These are phyloP conservation scores for Anadara kagoshimensis DNA, from an alignment of 1,140 invertebrate genomes.

Conservation along the genomic window DNA sequence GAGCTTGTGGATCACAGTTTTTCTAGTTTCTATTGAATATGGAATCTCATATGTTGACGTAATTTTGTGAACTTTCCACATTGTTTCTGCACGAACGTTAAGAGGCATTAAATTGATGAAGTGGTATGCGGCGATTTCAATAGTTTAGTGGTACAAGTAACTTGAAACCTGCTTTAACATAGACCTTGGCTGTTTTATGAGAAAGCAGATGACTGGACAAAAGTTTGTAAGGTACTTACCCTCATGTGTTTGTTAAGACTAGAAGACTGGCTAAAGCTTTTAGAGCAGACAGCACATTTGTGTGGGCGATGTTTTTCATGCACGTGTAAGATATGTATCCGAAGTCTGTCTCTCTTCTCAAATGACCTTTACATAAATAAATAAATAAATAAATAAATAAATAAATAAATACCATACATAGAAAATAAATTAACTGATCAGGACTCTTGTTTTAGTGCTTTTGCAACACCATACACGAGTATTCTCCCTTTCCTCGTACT, in stretches of 20 bases:
- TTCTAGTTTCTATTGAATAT: too few relatives aligned
- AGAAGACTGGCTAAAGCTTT: conserved; percentile 77
- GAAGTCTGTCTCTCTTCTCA: conserved; percentile 76
- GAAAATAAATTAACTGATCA: neutral
- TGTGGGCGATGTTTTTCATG: conserved; percentile 78
- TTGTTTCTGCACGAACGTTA: too few relatives aligned
- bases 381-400: conserved; percentile 1
- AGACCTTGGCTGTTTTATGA: too few relatives aligned
- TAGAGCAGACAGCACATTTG: conserved; percentile 75
- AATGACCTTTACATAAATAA: conserved; percentile 75
- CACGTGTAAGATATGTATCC: conserved; percentile 77
- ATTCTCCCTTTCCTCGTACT: neutral
- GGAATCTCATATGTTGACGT: too few relatives aligned
- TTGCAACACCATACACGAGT: neutral
- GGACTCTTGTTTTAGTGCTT: neutral
- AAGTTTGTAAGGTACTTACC: too few relatives aligned
- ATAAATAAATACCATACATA: neutral
- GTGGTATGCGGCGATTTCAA: too few relatives aligned
- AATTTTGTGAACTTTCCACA: too few relatives aligned
- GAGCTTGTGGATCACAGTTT: too few relatives aligned
- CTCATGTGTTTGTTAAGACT: conserved; percentile 76
- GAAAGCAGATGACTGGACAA: too few relatives aligned
- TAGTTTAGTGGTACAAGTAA: too few relatives aligned
- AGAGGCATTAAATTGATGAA: too few relatives aligned
- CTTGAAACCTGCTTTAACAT: too few relatives aligned